Conservation (phyloP, 2,888 invertebrate genomes). For the Fragum fragum region DNA sequence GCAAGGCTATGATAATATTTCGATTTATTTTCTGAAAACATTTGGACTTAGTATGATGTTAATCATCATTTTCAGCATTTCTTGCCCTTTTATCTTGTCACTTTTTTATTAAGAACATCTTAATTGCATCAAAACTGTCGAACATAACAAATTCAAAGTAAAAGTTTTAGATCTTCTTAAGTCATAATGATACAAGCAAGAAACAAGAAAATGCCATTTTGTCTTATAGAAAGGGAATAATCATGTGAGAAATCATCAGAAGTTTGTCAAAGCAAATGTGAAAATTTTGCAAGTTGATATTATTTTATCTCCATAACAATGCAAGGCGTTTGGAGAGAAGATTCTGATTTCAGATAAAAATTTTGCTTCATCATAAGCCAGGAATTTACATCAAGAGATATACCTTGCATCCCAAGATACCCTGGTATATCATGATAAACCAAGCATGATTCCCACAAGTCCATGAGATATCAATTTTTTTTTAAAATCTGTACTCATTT, state of each 20-base stretch:
- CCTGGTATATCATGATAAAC: neutral
- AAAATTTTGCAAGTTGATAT: constrained; percentile 4
- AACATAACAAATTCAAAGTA: neutral
- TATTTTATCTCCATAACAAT: neutral
- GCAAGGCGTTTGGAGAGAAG: neutral
- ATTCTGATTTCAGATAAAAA: neutral
- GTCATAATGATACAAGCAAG: no score
- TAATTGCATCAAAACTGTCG: no score
- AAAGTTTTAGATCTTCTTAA: no score
- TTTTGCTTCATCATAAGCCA: neutral
- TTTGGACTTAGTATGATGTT: no score
- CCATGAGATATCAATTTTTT: no score
- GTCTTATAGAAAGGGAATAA: neutral
- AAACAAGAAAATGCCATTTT: no score
- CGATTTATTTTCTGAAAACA: no score
- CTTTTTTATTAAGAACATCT: no score
- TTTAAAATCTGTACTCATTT: no score
- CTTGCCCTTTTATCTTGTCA: no score
- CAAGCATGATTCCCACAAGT: neutral
- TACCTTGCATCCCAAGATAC: neutral
- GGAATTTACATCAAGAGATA: neutral
- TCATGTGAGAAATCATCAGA: neutral
- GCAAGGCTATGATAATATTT: no score
- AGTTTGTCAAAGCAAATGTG: constrained; percentile 1
- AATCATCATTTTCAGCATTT: no score